These are phyloP conservation scores for Darevskia mixta DNA, from an alignment of 2,797 vertebrate genomes.

Conservation along the genomic window DNA sequence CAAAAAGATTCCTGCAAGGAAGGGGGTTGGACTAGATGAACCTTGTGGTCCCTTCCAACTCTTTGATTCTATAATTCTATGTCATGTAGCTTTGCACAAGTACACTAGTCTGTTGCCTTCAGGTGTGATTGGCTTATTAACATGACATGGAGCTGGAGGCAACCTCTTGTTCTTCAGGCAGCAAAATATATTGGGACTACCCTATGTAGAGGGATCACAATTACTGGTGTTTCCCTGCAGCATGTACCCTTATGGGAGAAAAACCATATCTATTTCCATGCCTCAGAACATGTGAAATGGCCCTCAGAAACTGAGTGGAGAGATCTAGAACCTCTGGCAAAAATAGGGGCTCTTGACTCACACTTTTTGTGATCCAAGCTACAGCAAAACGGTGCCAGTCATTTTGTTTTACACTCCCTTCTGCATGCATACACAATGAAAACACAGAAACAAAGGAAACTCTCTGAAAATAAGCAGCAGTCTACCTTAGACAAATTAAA, in stretches of 20 bases:
- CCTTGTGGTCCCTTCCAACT: no score
- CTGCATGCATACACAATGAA: constrained; percentile 6
- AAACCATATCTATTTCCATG: background rate
- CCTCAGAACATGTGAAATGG: background rate
- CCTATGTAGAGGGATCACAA: background rate
- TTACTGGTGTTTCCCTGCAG: background rate
- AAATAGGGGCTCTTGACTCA: background rate
- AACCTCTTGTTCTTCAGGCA: no score
- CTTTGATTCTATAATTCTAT: no score
- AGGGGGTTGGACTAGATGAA: no score
- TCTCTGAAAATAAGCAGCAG: constrained; percentile 35
- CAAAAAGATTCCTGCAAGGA: no score
- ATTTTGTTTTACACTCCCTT: background rate
- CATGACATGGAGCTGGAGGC: no score
- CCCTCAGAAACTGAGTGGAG: background rate
- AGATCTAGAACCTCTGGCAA: background rate
- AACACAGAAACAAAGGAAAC: constrained; percentile 35
- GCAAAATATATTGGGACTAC: no score
- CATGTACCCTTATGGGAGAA: background rate
- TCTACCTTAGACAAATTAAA: constrained; percentile 55
- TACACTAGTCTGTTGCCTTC: no score
- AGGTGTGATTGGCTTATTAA: no score
- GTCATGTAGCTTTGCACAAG: no score
- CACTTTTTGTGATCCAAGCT: background rate
- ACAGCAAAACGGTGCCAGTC: background rate